These are phyloP conservation scores for Tylochromis polylepis DNA, from an alignment of 2,113 vertebrate species.

Conservation along the genomic window DNA sequence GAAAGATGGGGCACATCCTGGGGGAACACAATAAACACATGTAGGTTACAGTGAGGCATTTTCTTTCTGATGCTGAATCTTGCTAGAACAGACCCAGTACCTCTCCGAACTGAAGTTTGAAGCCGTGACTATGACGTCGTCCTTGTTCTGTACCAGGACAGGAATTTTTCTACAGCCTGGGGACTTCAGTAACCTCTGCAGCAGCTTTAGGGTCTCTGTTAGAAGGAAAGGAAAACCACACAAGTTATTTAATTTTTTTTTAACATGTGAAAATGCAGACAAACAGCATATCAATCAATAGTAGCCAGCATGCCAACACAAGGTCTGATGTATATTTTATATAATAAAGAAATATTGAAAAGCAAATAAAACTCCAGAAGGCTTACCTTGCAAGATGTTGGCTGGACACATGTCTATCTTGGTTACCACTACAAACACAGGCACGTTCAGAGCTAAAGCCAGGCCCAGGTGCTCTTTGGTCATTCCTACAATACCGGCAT, in stretches of 20 bases:
- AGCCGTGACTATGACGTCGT: slow-evolving; percentile 95
- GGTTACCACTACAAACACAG: slow-evolving; percentile 97
- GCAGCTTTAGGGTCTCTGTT: slow-evolving; percentile 92
- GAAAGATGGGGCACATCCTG: slow-evolving; percentile 99
- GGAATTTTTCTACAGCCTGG: slow-evolving; percentile 98
- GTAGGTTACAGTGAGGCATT: not conserved
- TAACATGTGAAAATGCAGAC: not conserved
- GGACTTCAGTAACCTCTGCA: slow-evolving; percentile 96
- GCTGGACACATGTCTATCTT: slow-evolving; percentile 99
- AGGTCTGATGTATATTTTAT: not conserved
- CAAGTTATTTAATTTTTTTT: not conserved
- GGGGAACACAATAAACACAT: not conserved
- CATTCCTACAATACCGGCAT: slow-evolving; percentile 98
- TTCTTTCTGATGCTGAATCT: not conserved
- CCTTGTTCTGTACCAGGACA: slow-evolving; percentile 95
- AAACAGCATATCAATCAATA: not conserved
- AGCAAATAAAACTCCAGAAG: not conserved
- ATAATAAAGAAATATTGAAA: not conserved
- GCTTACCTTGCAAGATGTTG: slow-evolving; percentile 95
- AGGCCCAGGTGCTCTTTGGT: slow-evolving; percentile 97
- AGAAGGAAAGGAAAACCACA: slow-evolving; percentile 47
- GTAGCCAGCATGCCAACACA: not conserved
- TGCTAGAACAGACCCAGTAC: slow-evolving; percentile 50
- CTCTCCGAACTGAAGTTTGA: slow-evolving; percentile 99
- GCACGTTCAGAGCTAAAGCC: slow-evolving; percentile 93